These are phyloP conservation scores for Marronus borbonicus DNA, from an alignment of 2,888 invertebrate species.

Conservation along the genomic window DNA sequence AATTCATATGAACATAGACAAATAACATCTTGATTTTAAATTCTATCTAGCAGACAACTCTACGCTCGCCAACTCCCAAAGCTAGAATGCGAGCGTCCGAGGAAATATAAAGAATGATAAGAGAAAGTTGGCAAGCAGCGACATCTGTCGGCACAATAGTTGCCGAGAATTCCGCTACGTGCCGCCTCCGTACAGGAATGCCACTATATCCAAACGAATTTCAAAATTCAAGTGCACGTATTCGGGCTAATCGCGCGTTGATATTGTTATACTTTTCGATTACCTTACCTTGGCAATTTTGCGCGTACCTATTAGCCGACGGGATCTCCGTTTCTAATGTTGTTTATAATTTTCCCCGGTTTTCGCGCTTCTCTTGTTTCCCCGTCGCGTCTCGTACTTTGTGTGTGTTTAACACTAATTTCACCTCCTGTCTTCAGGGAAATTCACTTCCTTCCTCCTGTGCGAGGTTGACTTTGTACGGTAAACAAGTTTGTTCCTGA, in stretches of 20 bases:
- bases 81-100: slow-evolving; percentile 48
- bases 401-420: slow-evolving; percentile 49
- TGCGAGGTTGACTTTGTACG: slow-evolving; percentile 50
- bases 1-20: background rate
- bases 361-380: slow-evolving; percentile 1
- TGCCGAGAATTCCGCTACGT: slow-evolving; percentile 65
- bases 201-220: slow-evolving; percentile 30
- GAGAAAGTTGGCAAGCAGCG: slow-evolving; percentile 61
- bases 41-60: background rate
- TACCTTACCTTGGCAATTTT: background rate
- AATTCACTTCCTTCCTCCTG: slow-evolving; percentile 53
- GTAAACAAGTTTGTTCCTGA: slow-evolving; percentile 55
- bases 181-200: slow-evolving; percentile 66
- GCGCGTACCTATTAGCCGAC: background rate
- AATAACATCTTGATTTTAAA: too few species aligned
- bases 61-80: slow-evolving; percentile 5
- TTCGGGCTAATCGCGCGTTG: slow-evolving; percentile 1
- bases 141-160: slow-evolving; percentile 66
- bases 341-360: slow-evolving; percentile 22
- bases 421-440: slow-evolving; percentile 54
- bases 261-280: background rate
- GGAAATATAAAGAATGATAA: slow-evolving; percentile 47
- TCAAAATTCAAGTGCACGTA: slow-evolving; percentile 17
- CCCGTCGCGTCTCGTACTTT: slow-evolving; percentile 4
- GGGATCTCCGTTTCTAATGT: slow-evolving; percentile 1